Evolutionary conservation across 2,113 vertebrate genomes (phyloP).

Genomic region (Nyctereutes procyonoides): DNA sequence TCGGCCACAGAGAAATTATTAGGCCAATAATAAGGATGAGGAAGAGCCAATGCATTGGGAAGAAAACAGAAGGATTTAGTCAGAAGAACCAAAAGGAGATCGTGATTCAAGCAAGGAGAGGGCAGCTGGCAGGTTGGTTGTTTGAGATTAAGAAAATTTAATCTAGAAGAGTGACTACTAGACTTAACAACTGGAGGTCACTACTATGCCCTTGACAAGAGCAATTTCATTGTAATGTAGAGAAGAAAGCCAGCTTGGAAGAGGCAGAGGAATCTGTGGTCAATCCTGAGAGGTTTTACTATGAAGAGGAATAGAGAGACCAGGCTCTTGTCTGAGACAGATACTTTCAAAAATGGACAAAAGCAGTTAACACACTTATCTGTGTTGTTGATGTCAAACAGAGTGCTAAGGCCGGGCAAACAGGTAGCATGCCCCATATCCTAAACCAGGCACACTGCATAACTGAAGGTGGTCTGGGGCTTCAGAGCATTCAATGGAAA

Average conservation of each 20-base stretch:
- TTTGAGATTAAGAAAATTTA: constrained; percentile 21
- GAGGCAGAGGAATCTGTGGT: neutral
- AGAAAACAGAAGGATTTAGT: neutral
- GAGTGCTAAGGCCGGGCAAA: neutral
- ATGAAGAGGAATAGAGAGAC: neutral
- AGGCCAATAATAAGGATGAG: neutral
- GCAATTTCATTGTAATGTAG: neutral
- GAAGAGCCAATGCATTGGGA: neutral
- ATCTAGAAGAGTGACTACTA: neutral
- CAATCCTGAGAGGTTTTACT: neutral
- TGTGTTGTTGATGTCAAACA: neutral
- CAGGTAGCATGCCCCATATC: too few relatives aligned
- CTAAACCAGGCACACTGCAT: neutral
- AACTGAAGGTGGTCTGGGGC: neutral
- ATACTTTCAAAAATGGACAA: neutral
- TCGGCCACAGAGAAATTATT: neutral
- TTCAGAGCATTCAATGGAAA: neutral
- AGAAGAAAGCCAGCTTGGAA: neutral
- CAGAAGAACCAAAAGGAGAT: neutral
- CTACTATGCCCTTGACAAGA: neutral
- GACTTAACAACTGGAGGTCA: neutral
- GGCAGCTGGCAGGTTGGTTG: neutral
- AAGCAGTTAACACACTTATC: neutral
- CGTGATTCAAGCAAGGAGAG: neutral
- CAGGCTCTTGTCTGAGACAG: neutral